Evolutionary conservation across 2,888 invertebrate species (phyloP), one percentile per base, ranked within the genome.

Genomic region (Eulithis testata): DNA sequence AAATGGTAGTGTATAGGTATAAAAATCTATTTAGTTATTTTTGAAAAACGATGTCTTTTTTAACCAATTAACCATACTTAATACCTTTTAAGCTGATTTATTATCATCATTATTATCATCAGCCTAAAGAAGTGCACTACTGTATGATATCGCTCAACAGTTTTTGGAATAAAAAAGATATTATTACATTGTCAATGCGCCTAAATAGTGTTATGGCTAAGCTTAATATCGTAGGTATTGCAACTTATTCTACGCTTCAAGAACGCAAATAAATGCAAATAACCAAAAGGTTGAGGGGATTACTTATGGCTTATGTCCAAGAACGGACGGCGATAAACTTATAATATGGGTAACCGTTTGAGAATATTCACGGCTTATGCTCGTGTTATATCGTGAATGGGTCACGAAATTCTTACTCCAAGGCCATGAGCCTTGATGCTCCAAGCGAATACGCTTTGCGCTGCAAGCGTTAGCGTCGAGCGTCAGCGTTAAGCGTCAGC

Each of bases 301-400:
- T 77, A 77, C 73, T 61, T 11, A 56, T 12, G 44, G 75, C 76
- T 77, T 76, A 76, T 69, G 73, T 74, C 71, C 69, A 73, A 75
- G 72, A 72, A 66, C 69, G 72, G 67, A 70, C 70, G 43, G 51
- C 40, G 72, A 71, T 76, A 76, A 74, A 74, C 74, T 74, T 72
- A 71, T 71, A 74, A 72, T 70, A 75, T 71, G 72, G 68, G 65
- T 58, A 66, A 57, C 63, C 65, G 61, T 71, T 73, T 59, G 53
- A 56, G 69, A 68, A 73, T 71, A 73, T 72, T 69, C 70, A 68
- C 63, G 66, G 66, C 65, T 72, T 70, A 71, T 66, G 65, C 43
- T 54, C 56, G 61, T 65, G 36, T 73, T 70, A 69, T 59, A 63
- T 54, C 61, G 62, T 60, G 63, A 65, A 70, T 63, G 68, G 65